A percentile compares a stretch with the other conserved stretches of the same genome.
These are phyloP conservation scores for Trichacis sp. DNA, from an alignment of 2,888 invertebrate genomes.

Conservation along the genomic window DNA sequence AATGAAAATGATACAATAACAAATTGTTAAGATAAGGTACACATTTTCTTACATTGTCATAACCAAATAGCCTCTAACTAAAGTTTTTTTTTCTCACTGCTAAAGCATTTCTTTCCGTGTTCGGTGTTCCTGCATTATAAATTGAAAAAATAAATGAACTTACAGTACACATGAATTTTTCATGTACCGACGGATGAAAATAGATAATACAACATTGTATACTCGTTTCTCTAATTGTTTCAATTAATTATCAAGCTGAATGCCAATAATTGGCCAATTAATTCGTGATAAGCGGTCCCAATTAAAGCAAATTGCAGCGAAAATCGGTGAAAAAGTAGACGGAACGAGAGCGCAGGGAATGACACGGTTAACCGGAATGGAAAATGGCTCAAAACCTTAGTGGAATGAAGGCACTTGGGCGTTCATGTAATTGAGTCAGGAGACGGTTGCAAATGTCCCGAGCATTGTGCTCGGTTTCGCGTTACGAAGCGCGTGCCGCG, in stretches of 20 bases:
- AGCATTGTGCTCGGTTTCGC: constrained; percentile 23
- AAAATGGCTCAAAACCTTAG: constrained; percentile 8
- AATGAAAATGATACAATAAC: too few species aligned
- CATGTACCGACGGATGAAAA: background rate
- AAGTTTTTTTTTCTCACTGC: too few species aligned
- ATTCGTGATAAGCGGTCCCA: background rate
- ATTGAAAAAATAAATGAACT: too few species aligned
- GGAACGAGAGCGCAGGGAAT: background rate
- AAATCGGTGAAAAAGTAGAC: too few species aligned
- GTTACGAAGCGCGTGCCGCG: constrained; percentile 23
- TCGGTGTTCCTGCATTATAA: too few species aligned
- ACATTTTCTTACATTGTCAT: too few species aligned
- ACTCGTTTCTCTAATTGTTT: background rate
- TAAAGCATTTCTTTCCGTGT: too few species aligned
- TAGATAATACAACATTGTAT: background rate
- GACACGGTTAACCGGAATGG: background rate
- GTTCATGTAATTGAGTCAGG: constrained; percentile 16
- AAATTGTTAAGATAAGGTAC: too few species aligned
- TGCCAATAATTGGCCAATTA: background rate
- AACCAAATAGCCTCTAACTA: too few species aligned
- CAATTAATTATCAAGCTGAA: background rate
- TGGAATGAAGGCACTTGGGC: constrained; percentile 19
- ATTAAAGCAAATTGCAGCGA: too few species aligned
- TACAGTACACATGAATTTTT: too few species aligned
- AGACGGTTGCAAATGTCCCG: constrained; percentile 15